These are phyloP conservation scores for Oscheius sp. DNA, from an alignment of 2,888 invertebrate genomes.

Conservation along the genomic window DNA sequence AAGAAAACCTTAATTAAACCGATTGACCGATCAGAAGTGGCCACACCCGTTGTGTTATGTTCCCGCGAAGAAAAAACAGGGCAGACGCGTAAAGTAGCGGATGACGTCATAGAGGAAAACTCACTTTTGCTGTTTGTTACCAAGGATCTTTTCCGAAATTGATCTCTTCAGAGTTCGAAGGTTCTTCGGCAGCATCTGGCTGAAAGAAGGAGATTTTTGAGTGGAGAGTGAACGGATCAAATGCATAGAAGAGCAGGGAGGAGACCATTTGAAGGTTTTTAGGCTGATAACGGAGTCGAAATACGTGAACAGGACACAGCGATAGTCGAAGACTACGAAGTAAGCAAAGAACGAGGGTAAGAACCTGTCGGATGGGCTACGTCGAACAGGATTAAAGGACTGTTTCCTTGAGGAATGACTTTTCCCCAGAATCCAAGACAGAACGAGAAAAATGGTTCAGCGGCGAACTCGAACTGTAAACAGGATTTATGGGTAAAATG, in stretches of 20 bases:
- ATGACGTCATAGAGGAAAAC: constrained; percentile 10
- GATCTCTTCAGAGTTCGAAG: constrained; percentile 29
- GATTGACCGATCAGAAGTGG: no score
- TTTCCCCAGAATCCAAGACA: no score
- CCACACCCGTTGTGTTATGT: no score
- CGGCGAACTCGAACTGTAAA: no score
- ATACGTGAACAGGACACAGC: neutral
- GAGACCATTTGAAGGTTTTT: neutral
- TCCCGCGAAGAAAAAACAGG: no score
- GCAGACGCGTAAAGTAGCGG: neutral
- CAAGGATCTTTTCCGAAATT: constrained; percentile 24
- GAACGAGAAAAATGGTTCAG: no score
- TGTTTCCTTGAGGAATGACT: no score
- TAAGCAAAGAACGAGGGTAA: neutral
- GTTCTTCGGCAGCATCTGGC: constrained; percentile 32
- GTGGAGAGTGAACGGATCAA: neutral
- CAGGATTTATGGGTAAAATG: no score
- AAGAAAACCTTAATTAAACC: no score
- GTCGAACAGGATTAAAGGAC: no score
- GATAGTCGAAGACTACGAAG: neutral
- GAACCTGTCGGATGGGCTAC: no score
- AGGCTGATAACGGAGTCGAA: neutral
- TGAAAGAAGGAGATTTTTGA: no score
- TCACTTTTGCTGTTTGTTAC: constrained; percentile 3
- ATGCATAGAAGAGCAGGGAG: neutral